phyloP scores from a whole-genome alignment of 2,113 vertebrate species.

The Pyxicephalus adspersus region DNA sequence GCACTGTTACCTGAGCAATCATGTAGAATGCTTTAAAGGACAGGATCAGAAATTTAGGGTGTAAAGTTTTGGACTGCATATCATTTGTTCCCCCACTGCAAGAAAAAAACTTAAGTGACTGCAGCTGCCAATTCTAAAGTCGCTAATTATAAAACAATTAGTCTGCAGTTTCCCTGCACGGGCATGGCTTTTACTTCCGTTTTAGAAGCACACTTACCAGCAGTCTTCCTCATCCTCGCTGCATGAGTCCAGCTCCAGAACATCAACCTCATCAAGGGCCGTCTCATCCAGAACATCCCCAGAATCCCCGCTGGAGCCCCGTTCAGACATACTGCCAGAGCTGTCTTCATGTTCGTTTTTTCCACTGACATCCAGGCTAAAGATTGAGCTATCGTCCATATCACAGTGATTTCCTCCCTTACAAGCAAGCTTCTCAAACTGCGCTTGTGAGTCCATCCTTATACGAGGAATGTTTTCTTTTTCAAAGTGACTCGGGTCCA shows the following conservation, averaged over 20 bases:
- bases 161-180: no score
- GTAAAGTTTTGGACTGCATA: no score
- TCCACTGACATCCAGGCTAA: constrained; percentile 58
- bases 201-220: constrained; percentile 75
- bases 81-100: no score
- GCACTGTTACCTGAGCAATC: no score
- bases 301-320: constrained; percentile 57
- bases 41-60: no score
- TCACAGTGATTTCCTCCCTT: constrained; percentile 59
- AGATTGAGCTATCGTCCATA: constrained; percentile 45
- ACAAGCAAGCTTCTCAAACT: constrained; percentile 59
- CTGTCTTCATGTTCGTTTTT: constrained; percentile 54
- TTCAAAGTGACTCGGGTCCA: constrained; percentile 65
- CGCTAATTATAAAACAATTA: no score
- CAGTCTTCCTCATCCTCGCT: constrained; percentile 81
- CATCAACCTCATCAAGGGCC: constrained; percentile 83
- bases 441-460: constrained; percentile 59
- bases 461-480: constrained; percentile 59
- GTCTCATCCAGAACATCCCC: constrained; percentile 49
- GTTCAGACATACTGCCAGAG: constrained; percentile 39
- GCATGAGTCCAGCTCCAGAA: constrained; percentile 80
- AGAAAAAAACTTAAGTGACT: no score
- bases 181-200: no score
- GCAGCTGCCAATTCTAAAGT: no score
- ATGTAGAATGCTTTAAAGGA: no score